Evolutionary conservation across 2,888 invertebrate species (phyloP), one percentile per base, ranked within the genome.

Genomic region (Pseudococcus longispinus): DNA sequence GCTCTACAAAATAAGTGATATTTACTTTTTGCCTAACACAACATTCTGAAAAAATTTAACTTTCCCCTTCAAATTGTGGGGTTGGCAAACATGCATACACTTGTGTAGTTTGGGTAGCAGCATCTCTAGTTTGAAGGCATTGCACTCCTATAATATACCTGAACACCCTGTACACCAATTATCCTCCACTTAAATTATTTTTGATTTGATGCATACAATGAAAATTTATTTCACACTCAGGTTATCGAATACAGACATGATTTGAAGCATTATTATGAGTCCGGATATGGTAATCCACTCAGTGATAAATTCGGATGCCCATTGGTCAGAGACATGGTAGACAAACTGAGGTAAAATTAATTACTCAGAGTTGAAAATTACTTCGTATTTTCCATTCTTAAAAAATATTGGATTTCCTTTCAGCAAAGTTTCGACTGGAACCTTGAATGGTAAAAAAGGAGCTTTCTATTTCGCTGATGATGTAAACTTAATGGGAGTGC

Each of bases 191-290:
- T 5, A 18, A n/a, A 5, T 55, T 18, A n/a, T 55, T 15, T 37
- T 77, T 37, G n/a, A 11, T 3, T 89, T n/a, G n/a, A n/a, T n/a
- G n/a, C n/a, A n/a, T n/a, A n/a, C n/a, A n/a, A n/a, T n/a, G n/a
- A n/a, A n/a, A n/a, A n/a, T n/a, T n/a, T n/a, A n/a, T n/a, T n/a
- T n/a, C n/a, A n/a, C n/a, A n/a, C n/a, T n/a, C n/a, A 90, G 90
- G 91, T 95, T 0, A 89, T 96, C 85, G 96, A 97, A 90, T 96
- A 95, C 89, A 92, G 92, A 0, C 95, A 96, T 89, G 96, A 97
- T 90, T 90, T 96, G 82, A 92, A 93, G 88, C 93, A 94, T 85
- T 96, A 94, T 90, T 95, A 95, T 90, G 93, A 93, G 88, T 92
- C 93, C 60, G 96, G 96, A 18, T 95, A 95, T 90, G 96, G 96